Evolutionary conservation across 2,797 vertebrate species (phyloP), one percentile per base, ranked within the genome.

Genomic region (Craterocephalus amniculus): DNA sequence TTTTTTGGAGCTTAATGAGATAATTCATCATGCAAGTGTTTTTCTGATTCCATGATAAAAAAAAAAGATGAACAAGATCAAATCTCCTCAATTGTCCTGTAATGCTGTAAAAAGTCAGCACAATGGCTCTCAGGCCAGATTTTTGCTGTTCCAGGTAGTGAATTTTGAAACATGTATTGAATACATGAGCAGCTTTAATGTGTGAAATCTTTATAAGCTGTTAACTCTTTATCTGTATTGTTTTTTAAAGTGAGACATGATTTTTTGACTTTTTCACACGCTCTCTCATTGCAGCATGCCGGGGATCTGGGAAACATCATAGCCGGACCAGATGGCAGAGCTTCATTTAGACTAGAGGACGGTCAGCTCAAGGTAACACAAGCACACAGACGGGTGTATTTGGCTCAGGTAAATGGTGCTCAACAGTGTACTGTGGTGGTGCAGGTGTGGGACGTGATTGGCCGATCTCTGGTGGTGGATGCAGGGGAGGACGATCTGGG

Each of bases 381-480:
- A n/a, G 55, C 38, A 63, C 34, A 67, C 66, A 65, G 16, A 45
- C 43, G 10, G 27, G 35, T 6, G 36, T 35, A 13, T 67, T 26
- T 63, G 27, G 0, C 45, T 9, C 31, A 3, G 49, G 20, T 1
- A n/a, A 40, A 24, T 2, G 16, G 27, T 58, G 20, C 6, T 16
- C 2, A 31, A 35, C 4, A 1, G 3, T 13, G 1, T 20, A 3
- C 35, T n/a, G 55, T 27, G 35, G 12, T 0, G 27, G 54, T 61
- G 64, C 85, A 99, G 97, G 96, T 99, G 0, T 95, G 94, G 94
- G 95, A 98, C 10, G 93, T 98, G 86, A 97, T 98, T 59, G 97
- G 97, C 14, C 95, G 96, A 18, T 97, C 97, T 1, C 87, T 98
- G 87, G 96, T 97, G 27, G 90, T 99, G 16, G 95, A 96, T 0